Evolutionary conservation across 2,113 vertebrate species (phyloP), one percentile per base, ranked within the genome.

Genomic region (Tylochromis polylepis): DNA sequence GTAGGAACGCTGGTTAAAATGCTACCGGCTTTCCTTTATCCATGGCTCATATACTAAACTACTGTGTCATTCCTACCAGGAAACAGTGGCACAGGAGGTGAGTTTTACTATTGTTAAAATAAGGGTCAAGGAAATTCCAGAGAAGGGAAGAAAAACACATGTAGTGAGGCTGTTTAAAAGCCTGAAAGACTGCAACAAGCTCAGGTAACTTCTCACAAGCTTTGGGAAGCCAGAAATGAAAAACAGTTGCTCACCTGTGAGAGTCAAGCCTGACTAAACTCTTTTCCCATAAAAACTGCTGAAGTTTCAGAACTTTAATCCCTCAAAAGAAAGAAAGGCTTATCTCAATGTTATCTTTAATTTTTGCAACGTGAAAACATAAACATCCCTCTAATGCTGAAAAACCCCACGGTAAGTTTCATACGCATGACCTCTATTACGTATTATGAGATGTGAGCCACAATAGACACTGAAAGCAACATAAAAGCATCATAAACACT

Each of bases 11-110:
- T 75, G 24, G 2, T 75, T 75, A 4, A 29, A 75, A 43, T 49
- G 15, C 70, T 3, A 16, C 15, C 0, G 43, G 24, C 1, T 2
- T 20, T 51, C 0, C 0, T 77, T 77, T 31, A 51, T 14, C 46
- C 6, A 20, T 14, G 10, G 18, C 46, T n/a, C 43, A 51, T 77
- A 51, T 2, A 77, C 49, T 51, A 75, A 75, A 75, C 10, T 49
- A 18, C 12, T 43, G 24, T 7, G 59, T 41, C 62, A 57, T 10
- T 49, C 43, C 70, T 57, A 55, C 29, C 49, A 56, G 75, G 51
- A 79, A 79, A 51, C 51, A 0, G 49, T 22, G 75, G 12, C 75
- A 2, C 29, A 79, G 29, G 51, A 36, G 20, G 34, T 24, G 51
- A 56, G 51, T 16, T 55, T 2, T 20, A 24, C 12, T 56, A 31